Base-by-base conservation (phyloP, 1,140 invertebrate species). In the Teleogryllus occipitalis region DNA sequence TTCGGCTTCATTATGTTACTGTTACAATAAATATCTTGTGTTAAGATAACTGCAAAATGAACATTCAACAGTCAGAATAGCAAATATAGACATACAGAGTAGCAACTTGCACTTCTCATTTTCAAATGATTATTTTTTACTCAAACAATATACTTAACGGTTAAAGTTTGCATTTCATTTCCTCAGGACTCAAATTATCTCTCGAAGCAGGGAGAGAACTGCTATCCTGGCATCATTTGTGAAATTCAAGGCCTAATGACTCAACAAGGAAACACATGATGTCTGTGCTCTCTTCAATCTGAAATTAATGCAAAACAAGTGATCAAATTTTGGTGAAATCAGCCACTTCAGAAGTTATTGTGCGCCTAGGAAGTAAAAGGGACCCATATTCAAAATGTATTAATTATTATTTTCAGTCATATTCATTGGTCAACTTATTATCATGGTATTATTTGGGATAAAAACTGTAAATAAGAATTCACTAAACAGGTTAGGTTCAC, bases 261-360 rank as follows among this genome's bases (percentile, higher is more conserved):
- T 92, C 91, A n/a, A 91, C 91, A 80, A 97, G 91, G 87, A 98
- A 98, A 82, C 93, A 92, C 84, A 96, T 90, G 81, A 96, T 93
- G 83, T 98, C 96, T 0, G 93, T 93, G 80, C 92, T 88, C 87
- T 98, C 96, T 82, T 97, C 95, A 84, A 98, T 98, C 92, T 96
- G 87, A 80, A 91, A 91, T 81, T 82, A 83, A 84, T 83, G 81
- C 80, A 81, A 82, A 79, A 81, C 78, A 76, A 73, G 65, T 78
- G 77, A 22, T 39, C 46, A 65, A 15, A 15, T 14, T 48, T 78
- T 49, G 78, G 73, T 12, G 65, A 78, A 21, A 49, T 48, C 22
- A 79, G 46, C 7, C 74, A n/a, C 8, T 79, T 79, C 7, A 10
- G 15, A 76, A n/a, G 54, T 73, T 82, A 75, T 48, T 65, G 54